A percentile compares a stretch with the other conserved stretches of the same genome.
Evolutionary conservation across 2,113 vertebrate genomes (phyloP).

Genomic region (Phainopepla nitens): DNA sequence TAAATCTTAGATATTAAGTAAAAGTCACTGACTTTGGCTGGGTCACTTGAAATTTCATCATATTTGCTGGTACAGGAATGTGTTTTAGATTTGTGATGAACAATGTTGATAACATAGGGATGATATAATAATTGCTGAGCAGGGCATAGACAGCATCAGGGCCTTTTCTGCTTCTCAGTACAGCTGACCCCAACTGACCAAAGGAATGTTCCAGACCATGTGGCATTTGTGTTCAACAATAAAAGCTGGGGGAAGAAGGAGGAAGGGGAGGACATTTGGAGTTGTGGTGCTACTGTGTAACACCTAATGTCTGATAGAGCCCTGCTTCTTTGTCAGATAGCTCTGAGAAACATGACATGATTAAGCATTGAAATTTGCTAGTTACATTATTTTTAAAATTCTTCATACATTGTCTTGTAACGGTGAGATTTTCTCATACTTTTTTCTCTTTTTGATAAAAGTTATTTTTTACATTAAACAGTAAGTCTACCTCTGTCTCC

Average conservation of each 20-base stretch:
- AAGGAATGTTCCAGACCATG: background rate
- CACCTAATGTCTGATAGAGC: background rate
- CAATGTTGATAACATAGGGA: background rate
- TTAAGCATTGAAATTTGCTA: background rate
- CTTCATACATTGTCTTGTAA: background rate
- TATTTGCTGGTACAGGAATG: background rate
- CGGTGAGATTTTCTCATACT: background rate
- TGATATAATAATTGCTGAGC: background rate
- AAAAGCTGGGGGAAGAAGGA: background rate
- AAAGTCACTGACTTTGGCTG: background rate
- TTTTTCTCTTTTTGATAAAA: background rate
- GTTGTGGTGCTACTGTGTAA: accelerated
- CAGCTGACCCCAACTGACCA: background rate
- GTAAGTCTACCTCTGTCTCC: background rate
- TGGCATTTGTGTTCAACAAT: background rate
- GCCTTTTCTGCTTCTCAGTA: background rate
- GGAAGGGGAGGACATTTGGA: background rate
- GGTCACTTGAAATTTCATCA: background rate
- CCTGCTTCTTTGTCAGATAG: background rate
- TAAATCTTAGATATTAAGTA: background rate
- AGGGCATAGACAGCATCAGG: background rate
- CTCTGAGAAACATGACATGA: background rate
- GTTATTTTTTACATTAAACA: background rate
- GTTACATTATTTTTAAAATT: background rate
- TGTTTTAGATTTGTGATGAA: background rate